phyloP scores from a whole-genome alignment of 2,888 invertebrate species.

The Siphonodentalium dalli region DNA sequence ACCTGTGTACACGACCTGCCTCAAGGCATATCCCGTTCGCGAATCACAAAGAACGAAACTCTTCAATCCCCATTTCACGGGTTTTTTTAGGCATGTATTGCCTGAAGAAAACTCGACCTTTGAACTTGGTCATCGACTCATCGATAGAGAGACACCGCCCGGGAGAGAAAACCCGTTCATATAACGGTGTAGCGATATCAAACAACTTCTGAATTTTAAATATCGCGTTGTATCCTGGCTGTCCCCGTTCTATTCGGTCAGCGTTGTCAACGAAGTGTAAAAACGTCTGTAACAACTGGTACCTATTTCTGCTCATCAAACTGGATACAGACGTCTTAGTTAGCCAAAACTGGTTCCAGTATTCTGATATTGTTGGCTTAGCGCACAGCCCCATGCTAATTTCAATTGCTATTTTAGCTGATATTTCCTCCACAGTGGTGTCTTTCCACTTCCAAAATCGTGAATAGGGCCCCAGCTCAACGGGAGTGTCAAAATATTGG shows the following conservation, averaged over 20 bases:
- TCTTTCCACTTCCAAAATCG: constrained; percentile 6
- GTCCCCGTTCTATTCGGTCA: neutral
- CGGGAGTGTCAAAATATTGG: constrained; percentile 13
- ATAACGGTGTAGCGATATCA: too few relatives aligned
- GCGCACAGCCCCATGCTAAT: constrained; percentile 16
- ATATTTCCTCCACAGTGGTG: constrained; percentile 5
- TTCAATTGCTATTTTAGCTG: constrained; percentile 16
- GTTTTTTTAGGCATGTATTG: constrained; percentile 27
- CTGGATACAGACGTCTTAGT: constrained; percentile 1
- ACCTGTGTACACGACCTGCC: constrained; percentile 5
- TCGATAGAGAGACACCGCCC: constrained; percentile 5
- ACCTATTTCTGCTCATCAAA: constrained; percentile 11
- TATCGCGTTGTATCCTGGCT: constrained; percentile 5
- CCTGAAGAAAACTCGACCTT: constrained; percentile 18
- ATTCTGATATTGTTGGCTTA: constrained; percentile 9
- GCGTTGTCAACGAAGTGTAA: constrained; percentile 6
- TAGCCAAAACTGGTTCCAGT: constrained; percentile 14
- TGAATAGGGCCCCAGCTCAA: neutral
- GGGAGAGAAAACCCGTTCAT: too few relatives aligned
- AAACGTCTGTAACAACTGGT: constrained; percentile 12
- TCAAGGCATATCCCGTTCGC: constrained; percentile 11
- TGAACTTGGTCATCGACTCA: constrained; percentile 27
- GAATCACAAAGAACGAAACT: constrained; percentile 15
- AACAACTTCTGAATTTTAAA: constrained; percentile 18
- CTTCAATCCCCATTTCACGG: constrained; percentile 15